Percentiles rank a stretch among this genome's conserved stretches.
Conservation (phyloP, 1,140 invertebrate genomes). For the Cepaea nemoralis region DNA sequence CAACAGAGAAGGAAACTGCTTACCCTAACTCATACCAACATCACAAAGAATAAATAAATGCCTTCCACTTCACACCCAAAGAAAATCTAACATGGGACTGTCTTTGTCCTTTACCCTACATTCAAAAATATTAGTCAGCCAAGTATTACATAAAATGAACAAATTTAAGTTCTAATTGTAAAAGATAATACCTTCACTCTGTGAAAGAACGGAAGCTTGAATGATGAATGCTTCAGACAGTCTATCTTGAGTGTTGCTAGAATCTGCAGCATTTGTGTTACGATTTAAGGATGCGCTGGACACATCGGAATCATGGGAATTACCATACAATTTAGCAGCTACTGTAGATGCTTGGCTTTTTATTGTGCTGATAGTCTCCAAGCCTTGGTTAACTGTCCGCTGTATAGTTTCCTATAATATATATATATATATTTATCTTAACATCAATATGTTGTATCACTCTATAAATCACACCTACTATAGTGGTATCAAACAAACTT, state of each 20-base stretch:
- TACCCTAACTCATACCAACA: no score
- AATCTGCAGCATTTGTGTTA: background rate
- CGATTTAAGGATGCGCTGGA: background rate
- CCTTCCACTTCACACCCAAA: no score
- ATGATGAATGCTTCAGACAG: background rate
- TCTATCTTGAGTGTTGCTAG: background rate
- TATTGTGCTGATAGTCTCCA: slow-evolving; percentile 22
- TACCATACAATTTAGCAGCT: background rate
- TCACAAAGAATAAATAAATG: no score
- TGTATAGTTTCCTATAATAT: background rate
- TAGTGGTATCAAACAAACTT: no score
- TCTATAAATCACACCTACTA: no score
- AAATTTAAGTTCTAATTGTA: no score
- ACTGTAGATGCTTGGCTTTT: slow-evolving; percentile 15
- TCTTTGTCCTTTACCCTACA: no score
- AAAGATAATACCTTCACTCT: background rate
- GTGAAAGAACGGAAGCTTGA: slow-evolving; percentile 2
- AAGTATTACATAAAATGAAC: no score
- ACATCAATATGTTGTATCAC: background rate
- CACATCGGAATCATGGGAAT: background rate
- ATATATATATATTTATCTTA: background rate
- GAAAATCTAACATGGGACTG: no score
- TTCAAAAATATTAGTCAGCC: no score
- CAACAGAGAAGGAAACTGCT: no score
- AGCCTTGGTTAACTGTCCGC: background rate